Base-by-base conservation (phyloP, 2,797 vertebrate species). In the Emydoidea blandingii region DNA sequence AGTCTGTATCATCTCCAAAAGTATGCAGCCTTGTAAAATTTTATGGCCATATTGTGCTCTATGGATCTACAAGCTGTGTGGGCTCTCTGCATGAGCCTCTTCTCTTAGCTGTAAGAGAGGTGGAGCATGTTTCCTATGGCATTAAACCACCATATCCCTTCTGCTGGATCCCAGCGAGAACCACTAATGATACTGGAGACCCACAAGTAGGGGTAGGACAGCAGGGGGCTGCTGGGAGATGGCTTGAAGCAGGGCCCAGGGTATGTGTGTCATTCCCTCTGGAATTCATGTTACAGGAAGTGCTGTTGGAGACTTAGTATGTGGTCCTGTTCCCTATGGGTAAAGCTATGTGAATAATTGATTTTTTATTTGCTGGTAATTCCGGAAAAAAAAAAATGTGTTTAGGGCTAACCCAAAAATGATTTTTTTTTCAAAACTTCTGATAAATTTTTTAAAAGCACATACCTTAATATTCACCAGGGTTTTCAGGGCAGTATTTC, bases 21-120 rank as follows among this genome's bases (percentile, higher is more conserved):
- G 4, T 0, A 0, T 6, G 5, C 12, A 37, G n/a, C 11, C 86
- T 50, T 19, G 21, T 21, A 4, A 0, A 0, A 0, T 34, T 4
- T 19, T 65, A 1, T 10, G 88, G 6, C 68, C 50, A n/a, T n/a
- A 5, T 83, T 12, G n/a, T 12, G 5, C 15, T 91, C 37, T 3
- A 41, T 83, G 29, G 78, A 12, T 82, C 89, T 88, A 31, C 12
- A 52, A 18, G 15, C 0, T 0, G 59, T 49, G 12, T 57, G 16
- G 37, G 4, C 15, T 41, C 31, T 5, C 53, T 3, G 0, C 2
- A 0, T 44, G 41, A 59, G 0, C 21, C 21, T 0, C 6, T 34
- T 19, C 12, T 86, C 0, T 0, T 41, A 52, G 6, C 18, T 81
- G 0, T 23, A 6, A 79, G 57, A 11, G n/a, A 81, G 7, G 50